phyloP scores from a whole-genome alignment of 2,797 vertebrate genomes.

The Eremophila alpestris region DNA sequence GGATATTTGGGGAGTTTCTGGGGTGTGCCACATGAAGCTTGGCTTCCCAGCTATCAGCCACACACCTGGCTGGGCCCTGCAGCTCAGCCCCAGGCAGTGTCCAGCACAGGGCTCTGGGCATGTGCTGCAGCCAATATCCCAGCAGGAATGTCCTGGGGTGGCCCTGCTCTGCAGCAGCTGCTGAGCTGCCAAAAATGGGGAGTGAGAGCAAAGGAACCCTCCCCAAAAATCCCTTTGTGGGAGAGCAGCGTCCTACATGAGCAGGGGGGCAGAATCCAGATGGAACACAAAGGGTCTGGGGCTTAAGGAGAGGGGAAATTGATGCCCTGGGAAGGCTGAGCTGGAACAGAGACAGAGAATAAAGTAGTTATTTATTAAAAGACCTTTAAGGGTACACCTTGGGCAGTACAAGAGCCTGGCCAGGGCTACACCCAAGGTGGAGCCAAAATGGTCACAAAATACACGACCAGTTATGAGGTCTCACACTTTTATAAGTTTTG shows the following conservation, averaged over 20 bases:
- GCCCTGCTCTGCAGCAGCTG: not conserved
- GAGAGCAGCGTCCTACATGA: not conserved
- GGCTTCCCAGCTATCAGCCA: not conserved
- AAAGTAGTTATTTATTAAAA: not conserved
- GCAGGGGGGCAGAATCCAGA: not conserved
- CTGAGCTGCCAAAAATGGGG: not conserved
- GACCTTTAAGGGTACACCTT: not conserved
- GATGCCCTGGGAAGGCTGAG: not conserved
- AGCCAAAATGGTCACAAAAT: not conserved
- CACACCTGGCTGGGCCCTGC: accelerated
- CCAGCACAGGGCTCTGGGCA: not conserved
- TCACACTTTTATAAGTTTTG: not conserved
- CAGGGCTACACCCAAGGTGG: not conserved
- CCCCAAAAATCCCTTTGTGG: not conserved
- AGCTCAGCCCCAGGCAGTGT: not conserved
- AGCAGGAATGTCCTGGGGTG: not conserved
- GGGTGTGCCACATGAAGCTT: not conserved
- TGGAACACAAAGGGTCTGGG: not conserved
- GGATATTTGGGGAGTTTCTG: not conserved
- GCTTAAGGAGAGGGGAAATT: not conserved
- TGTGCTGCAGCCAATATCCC: accelerated
- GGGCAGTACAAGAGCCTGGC: not conserved
- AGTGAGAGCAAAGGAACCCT: not conserved
- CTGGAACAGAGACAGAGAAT: not conserved
- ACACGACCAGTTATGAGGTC: accelerated